Evolutionary conservation across 1,140 invertebrate species (phyloP).

Genomic region (Heliconius hewitsoni): DNA sequence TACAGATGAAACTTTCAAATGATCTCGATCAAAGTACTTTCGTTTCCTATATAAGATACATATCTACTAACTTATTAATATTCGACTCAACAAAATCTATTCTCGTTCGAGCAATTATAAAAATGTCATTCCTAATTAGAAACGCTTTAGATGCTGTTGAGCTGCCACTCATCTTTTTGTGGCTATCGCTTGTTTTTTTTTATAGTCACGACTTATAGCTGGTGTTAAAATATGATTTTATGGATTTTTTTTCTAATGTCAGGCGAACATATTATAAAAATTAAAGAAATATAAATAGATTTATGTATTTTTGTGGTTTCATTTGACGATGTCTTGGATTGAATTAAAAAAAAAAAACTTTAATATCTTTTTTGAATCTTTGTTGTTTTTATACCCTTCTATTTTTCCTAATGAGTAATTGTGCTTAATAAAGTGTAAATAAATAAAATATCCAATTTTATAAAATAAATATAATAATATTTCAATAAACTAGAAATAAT

Average conservation of each 20-base stretch:
- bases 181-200: conserved; percentile 32
- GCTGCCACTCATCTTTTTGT: conserved; percentile 52
- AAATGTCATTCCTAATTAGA: conserved; percentile 71
- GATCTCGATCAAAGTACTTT: not conserved
- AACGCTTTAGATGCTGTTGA: conserved; percentile 54
- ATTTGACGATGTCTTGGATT: no score
- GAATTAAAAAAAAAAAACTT: no score
- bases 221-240: conserved; percentile 19
- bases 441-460: no score
- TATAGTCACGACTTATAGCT: conserved; percentile 26
- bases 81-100: conserved; percentile 1
- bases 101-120: conserved; percentile 53
- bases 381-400: no score
- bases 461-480: no score
- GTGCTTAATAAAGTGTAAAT: no score
- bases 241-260: conserved; percentile 11
- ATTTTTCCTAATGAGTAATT: no score
- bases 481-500: no score
- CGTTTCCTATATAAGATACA: not conserved
- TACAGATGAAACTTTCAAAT: not conserved
- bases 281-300: not conserved
- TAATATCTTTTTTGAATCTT: no score
- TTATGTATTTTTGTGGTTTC: not conserved
- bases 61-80: not conserved
- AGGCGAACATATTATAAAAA: not conserved